Evolutionary conservation across 2,888 invertebrate species (phyloP).

Genomic region (Eurytoma adleriae): DNA sequence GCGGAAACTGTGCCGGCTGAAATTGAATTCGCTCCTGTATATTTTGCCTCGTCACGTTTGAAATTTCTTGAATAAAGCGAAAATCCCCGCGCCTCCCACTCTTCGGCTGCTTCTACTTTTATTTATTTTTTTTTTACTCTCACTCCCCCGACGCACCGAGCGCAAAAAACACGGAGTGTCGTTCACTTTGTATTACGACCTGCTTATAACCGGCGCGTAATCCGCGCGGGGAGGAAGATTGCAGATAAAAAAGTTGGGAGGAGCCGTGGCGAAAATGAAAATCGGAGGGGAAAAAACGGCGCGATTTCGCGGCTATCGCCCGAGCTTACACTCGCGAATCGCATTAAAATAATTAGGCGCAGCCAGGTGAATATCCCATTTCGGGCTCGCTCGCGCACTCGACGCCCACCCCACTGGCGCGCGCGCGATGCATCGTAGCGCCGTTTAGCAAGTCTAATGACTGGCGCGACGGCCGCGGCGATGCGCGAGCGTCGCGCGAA

Average conservation of each 20-base stretch:
- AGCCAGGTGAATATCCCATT: constrained; percentile 63
- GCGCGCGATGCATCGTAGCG: background rate
- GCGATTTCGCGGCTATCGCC: background rate
- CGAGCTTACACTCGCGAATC: constrained; percentile 57
- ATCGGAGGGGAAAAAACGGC: background rate
- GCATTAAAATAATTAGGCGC: constrained; percentile 70
- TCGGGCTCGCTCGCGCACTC: constrained; percentile 23
- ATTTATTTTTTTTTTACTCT: too few relatives aligned
- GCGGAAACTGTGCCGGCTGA: constrained; percentile 2
- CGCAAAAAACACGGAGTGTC: background rate
- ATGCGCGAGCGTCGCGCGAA: background rate
- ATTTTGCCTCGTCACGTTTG: constrained; percentile 38
- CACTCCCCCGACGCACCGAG: background rate
- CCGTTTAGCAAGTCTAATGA: constrained; percentile 42
- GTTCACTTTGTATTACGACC: background rate
- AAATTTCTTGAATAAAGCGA: constrained; percentile 45
- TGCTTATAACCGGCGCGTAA: background rate
- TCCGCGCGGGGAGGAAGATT: constrained; percentile 7
- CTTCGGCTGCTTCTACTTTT: too few relatives aligned
- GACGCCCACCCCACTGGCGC: background rate
- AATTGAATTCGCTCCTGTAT: constrained; percentile 33
- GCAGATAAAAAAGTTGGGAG: background rate
- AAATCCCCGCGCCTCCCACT: constrained; percentile 32
- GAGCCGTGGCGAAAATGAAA: background rate
- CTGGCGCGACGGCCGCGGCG: constrained; percentile 11